Conservation (phyloP, 2,888 invertebrate species). For the Latrodectus hesperus region DNA sequence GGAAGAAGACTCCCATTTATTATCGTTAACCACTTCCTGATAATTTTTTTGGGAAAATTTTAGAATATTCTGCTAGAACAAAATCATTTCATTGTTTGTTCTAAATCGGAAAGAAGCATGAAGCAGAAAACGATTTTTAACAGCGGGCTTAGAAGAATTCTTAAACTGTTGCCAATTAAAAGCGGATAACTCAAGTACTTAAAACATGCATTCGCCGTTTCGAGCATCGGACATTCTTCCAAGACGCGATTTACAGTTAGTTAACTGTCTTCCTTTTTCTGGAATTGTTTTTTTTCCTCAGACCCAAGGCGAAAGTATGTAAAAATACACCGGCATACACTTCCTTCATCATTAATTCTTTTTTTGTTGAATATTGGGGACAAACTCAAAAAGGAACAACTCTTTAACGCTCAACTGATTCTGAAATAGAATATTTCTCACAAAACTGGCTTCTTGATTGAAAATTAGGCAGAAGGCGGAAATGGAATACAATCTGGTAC, state of each 20-base stretch:
- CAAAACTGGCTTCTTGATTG: no score
- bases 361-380: neutral
- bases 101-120: slow-evolving; percentile 19
- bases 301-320: neutral
- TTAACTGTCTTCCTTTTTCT: neutral
- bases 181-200: neutral
- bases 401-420: no score
- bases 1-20: neutral
- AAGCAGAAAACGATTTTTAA: slow-evolving; percentile 24
- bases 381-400: no score
- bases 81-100: neutral
- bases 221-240: neutral
- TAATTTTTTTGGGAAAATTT: neutral
- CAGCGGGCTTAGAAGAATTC: neutral
- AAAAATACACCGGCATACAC: slow-evolving; percentile 26
- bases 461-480: no score
- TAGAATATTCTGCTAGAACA: neutral
- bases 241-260: neutral
- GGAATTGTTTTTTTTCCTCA: slow-evolving; percentile 8
- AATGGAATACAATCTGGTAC: no score
- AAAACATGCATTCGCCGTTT: neutral
- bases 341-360: slow-evolving; percentile 34
- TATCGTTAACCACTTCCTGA: neutral
- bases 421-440: no score
- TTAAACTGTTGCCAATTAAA: slow-evolving; percentile 1